phyloP scores from a whole-genome alignment of 2,888 invertebrate genomes.

The Eupeodes latifasciatus region DNA sequence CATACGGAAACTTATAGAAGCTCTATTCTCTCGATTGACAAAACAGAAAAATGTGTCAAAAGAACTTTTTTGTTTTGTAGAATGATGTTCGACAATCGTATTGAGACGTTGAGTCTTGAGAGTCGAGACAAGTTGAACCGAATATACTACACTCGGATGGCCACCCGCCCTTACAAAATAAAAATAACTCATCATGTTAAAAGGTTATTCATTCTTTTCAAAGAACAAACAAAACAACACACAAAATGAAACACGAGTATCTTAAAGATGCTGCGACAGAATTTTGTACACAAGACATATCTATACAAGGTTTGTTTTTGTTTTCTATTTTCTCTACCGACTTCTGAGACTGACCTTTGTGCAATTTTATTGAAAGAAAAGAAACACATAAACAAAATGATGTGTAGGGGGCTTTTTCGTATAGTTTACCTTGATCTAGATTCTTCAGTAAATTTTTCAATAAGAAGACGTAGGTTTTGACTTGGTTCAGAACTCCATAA shows the following conservation, averaged over 20 bases:
- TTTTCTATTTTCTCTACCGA: conserved; percentile 34
- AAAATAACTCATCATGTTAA: conserved; percentile 45
- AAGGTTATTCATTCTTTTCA: conserved; percentile 32
- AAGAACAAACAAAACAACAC: not conserved
- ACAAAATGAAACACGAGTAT: not conserved
- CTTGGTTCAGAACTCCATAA: conserved; percentile 3
- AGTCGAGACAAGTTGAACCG: conserved; percentile 35
- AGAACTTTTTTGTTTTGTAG: conserved; percentile 10
- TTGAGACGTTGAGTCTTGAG: too few relatives aligned
- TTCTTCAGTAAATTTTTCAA: conserved; percentile 31
- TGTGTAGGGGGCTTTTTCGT: not conserved
- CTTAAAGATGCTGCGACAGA: conserved; percentile 30
- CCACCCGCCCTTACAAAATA: conserved; percentile 13
- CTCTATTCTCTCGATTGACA: conserved; percentile 35
- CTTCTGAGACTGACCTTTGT: conserved; percentile 59
- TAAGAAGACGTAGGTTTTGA: conserved; percentile 2
- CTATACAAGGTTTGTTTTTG: not conserved
- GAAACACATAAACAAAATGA: not conserved
- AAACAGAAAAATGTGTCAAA: conserved; percentile 47
- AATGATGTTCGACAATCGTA: not conserved
- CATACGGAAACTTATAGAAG: conserved; percentile 38
- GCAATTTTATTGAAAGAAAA: conserved; percentile 48
- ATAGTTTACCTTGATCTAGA: conserved; percentile 65
- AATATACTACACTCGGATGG: not conserved
- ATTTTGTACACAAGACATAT: conserved; percentile 5